Percentiles rank a stretch among this genome's conserved stretches.
phyloP scores from a whole-genome alignment of 2,113 vertebrate species.

The Sinocyclocheilus anshuiensis region DNA sequence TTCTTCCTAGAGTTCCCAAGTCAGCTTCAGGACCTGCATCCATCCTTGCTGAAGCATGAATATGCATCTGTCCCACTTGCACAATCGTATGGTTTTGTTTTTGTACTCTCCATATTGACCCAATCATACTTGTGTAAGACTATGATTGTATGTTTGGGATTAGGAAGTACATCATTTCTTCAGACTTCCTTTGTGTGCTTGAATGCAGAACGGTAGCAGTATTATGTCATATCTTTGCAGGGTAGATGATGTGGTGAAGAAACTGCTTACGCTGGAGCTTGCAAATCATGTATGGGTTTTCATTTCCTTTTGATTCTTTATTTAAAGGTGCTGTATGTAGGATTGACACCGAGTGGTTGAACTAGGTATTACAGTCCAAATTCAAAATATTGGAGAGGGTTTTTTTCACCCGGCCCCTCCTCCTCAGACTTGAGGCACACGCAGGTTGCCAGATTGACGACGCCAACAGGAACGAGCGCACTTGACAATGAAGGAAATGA shows the following conservation, averaged over 20 bases:
- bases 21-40: constrained; percentile 82
- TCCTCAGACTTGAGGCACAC: no score
- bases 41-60: constrained; percentile 81
- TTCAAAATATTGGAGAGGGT: no score
- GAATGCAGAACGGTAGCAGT: not conserved
- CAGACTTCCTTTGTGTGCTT: not conserved
- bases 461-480: no score
- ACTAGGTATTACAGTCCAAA: no score
- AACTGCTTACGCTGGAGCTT: constrained; percentile 89
- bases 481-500: no score
- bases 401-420: no score
- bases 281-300: constrained; percentile 81
- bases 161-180: constrained; percentile 18
- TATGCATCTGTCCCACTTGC: constrained; percentile 79
- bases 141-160: not conserved
- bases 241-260: constrained; percentile 85
- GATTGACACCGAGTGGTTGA: no score
- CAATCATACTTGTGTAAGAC: not conserved
- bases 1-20: constrained; percentile 73
- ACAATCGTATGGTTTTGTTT: constrained; percentile 69
- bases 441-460: no score
- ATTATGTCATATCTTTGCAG: constrained; percentile 70
- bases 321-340: not conserved
- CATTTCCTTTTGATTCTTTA: not conserved
- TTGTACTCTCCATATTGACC: not conserved